Percentiles rank a stretch among this genome's conserved stretches.
These are phyloP conservation scores for Delphinus delphis DNA, from an alignment of 2,113 vertebrate genomes.

Conservation along the genomic window DNA sequence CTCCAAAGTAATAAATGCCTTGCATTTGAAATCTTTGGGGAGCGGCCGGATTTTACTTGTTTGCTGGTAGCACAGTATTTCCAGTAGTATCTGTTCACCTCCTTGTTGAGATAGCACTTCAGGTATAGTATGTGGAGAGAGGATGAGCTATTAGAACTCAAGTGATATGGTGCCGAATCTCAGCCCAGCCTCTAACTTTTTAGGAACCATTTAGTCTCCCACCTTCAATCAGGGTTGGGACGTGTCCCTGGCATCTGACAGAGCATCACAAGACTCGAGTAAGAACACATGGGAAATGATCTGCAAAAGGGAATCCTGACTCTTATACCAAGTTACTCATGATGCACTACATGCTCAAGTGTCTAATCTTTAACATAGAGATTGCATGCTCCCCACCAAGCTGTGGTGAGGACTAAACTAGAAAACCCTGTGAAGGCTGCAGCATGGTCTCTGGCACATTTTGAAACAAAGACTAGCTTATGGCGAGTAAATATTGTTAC, in stretches of 20 bases:
- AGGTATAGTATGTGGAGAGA: background rate
- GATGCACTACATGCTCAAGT: rapidly evolving
- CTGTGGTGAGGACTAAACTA: background rate
- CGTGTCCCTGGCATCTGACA: background rate
- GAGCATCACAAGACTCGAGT: background rate
- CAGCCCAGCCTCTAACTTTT: background rate
- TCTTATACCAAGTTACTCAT: background rate
- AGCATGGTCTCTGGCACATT: background rate
- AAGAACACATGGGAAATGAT: background rate
- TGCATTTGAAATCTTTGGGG: no score
- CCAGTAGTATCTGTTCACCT: background rate
- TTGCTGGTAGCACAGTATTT: background rate
- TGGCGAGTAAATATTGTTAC: background rate
- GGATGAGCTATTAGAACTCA: background rate
- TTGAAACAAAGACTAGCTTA: background rate
- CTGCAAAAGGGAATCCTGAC: background rate
- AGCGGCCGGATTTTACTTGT: background rate
- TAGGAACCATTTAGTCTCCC: background rate
- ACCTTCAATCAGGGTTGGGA: background rate
- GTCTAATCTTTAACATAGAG: background rate
- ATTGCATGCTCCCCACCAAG: background rate
- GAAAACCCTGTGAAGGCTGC: background rate
- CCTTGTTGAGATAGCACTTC: background rate
- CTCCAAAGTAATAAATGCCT: background rate
- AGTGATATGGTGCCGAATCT: background rate